phyloP scores from a whole-genome alignment of 2,888 invertebrate species.

The Altica lythri region DNA sequence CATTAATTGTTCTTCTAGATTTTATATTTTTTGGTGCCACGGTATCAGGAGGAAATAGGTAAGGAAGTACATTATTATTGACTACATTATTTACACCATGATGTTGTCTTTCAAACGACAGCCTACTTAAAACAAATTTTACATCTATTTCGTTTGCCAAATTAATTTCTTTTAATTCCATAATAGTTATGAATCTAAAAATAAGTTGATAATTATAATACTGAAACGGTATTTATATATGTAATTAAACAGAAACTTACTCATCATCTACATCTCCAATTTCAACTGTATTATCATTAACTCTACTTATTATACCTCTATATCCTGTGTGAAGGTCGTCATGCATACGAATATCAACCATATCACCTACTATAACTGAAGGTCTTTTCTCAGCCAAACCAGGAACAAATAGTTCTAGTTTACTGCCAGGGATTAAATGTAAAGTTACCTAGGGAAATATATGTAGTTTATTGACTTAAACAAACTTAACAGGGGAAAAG shows the following conservation, averaged over 20 bases:
- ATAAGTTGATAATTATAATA: no score
- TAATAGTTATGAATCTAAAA: no score
- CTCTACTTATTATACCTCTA: slow-evolving; percentile 54
- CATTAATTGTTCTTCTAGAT: slow-evolving; percentile 2
- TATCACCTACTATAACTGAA: slow-evolving; percentile 67
- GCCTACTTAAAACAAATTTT: slow-evolving; percentile 57
- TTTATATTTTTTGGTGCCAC: slow-evolving; percentile 14
- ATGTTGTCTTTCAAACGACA: slow-evolving; percentile 59
- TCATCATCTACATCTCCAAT: slow-evolving; percentile 52
- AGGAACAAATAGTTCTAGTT: slow-evolving; percentile 62
- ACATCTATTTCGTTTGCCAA: slow-evolving; percentile 52
- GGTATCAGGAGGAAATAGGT: slow-evolving; percentile 43
- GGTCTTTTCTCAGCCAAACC: slow-evolving; percentile 72
- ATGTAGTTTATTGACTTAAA: no score
- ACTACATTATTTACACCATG: slow-evolving; percentile 52
- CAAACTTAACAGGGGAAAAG: no score
- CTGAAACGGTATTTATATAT: no score
- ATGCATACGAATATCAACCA: slow-evolving; percentile 55
- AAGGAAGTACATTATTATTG: slow-evolving; percentile 31
- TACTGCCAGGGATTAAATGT: no score
- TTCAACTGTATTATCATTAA: slow-evolving; percentile 55
- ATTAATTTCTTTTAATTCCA: slow-evolving; percentile 24
- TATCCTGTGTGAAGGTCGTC: slow-evolving; percentile 50
- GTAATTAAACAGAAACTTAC: no score
- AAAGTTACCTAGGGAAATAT: no score